Conservation (phyloP, 2,888 invertebrate species). For the Hypena proboscidalis region DNA sequence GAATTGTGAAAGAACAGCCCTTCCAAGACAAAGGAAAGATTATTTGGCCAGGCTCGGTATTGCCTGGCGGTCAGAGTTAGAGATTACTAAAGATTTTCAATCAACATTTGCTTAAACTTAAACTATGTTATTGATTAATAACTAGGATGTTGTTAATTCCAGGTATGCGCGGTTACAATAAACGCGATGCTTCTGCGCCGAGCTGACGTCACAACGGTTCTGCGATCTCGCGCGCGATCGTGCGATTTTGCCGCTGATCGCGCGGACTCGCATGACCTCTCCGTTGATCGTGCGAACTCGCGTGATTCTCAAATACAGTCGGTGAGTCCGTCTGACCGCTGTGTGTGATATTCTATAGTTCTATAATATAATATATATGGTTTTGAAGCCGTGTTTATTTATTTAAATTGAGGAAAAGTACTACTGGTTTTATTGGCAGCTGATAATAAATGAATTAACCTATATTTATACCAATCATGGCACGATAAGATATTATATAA, state of each 20-base stretch:
- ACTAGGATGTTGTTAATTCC: slow-evolving; percentile 33
- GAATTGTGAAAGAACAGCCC: no score
- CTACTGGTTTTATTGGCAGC: no score
- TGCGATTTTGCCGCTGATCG: slow-evolving; percentile 1
- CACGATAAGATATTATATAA: no score
- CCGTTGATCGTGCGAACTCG: slow-evolving; percentile 27
- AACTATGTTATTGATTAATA: slow-evolving; percentile 14
- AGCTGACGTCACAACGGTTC: slow-evolving; percentile 51
- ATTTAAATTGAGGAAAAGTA: no score
- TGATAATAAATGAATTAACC: no score
- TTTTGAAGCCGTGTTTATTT: no score
- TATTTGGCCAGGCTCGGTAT: no score
- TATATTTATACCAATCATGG: no score
- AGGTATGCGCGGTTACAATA: slow-evolving; percentile 80
- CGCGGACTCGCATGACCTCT: slow-evolving; percentile 36
- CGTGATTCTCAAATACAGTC: slow-evolving; percentile 44
- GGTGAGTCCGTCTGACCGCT: slow-evolving; percentile 48
- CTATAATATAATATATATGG: slow-evolving; percentile 13
- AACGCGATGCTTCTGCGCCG: slow-evolving; percentile 53
- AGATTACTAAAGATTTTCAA: no score
- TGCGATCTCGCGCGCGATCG: slow-evolving; percentile 29
- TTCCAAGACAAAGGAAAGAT: no score
- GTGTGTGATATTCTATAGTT: slow-evolving; percentile 43
- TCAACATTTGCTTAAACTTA: no score
- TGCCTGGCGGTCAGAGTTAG: no score